Evolutionary conservation across 2,888 invertebrate species (phyloP).

Genomic region (Artemia sp.): DNA sequence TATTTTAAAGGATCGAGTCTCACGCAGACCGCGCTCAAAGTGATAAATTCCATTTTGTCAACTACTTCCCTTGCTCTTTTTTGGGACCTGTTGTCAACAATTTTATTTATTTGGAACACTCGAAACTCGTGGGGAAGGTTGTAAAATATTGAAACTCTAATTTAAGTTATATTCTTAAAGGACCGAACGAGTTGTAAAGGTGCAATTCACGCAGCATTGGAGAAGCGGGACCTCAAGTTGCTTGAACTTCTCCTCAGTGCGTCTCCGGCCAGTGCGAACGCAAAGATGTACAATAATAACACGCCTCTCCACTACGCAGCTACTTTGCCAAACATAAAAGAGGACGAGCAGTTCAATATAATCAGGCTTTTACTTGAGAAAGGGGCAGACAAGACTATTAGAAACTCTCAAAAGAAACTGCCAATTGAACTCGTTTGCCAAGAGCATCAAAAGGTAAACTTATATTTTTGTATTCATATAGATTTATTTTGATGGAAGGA

Average conservation of each 20-base stretch:
- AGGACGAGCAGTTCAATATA: conserved; percentile 20
- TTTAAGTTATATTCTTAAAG: background rate
- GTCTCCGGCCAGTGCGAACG: conserved; percentile 21
- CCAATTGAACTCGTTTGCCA: conserved; percentile 22
- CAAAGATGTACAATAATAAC: conserved; percentile 22
- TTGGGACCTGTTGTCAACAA: too few species aligned
- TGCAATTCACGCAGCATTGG: conserved; percentile 21
- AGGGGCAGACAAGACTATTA: conserved; percentile 21
- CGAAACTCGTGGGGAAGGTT: too few species aligned
- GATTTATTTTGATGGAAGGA: too few species aligned
- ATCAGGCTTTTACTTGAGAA: conserved; percentile 19
- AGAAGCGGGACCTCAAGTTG: conserved; percentile 21
- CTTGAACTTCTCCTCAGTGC: conserved; percentile 18
- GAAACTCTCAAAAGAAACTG: conserved; percentile 22
- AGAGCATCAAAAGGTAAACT: conserved; percentile 19
- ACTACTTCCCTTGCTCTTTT: too few species aligned
- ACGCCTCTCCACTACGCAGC: conserved; percentile 22
- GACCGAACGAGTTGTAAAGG: conserved; percentile 21
- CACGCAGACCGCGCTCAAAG: too few species aligned
- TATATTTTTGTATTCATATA: background rate
- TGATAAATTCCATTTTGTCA: too few species aligned
- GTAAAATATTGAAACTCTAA: too few species aligned
- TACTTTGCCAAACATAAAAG: conserved; percentile 19
- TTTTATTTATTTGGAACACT: too few species aligned
- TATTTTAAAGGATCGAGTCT: too few species aligned